Base-by-base conservation (phyloP, 2,888 invertebrate genomes). In the Coronaproctus castanopsis region DNA sequence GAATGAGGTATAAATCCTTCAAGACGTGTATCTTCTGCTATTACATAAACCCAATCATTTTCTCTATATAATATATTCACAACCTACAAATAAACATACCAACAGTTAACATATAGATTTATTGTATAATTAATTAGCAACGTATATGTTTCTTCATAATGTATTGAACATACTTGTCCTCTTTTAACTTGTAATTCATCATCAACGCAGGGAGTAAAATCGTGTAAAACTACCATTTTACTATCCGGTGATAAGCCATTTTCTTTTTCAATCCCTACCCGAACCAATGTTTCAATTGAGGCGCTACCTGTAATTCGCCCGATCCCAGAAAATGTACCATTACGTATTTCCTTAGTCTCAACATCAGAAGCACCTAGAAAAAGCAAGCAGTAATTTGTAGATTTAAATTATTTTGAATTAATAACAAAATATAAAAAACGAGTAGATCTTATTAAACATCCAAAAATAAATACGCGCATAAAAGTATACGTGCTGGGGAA, bases 21-120 rank as follows among this genome's bases (percentile, higher is more conserved):
- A 69, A 87, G 82, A 57, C 89, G 77, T 20, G 88, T 86, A 67
- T 89, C 89, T 54, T 88, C 84, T 2, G 88, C 85, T 69, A 93
- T 89, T 1, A 95, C 92, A 73, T 95, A 95, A 8, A 92, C 91
- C 95, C 95, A 95, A 73, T 95, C 93, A 70, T 93, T 92, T 72
- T 95, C 95, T 65, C 91, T 79, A 72, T 95, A 95, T 63, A 95
- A 74, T 63, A 93, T 85, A 74, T 91, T 90, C n/a, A 93, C 92
- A 69, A 90, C 82, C 78, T 82, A 70, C 52, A 71, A 72, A 64
- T 56, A 61, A 55, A 52, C 21, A 18, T 2, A 20, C 10, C 23
- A 24, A 55, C 20, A 3, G 19, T 24, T 24, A 24, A 24, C 8
- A 8, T 2, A 54, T 21, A 10, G 51, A 53, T 18, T 36, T 36